Percentiles rank a stretch among this genome's conserved stretches.
These are phyloP conservation scores for Bruchidius siliquastri DNA, from an alignment of 2,888 invertebrate species.

Conservation along the genomic window DNA sequence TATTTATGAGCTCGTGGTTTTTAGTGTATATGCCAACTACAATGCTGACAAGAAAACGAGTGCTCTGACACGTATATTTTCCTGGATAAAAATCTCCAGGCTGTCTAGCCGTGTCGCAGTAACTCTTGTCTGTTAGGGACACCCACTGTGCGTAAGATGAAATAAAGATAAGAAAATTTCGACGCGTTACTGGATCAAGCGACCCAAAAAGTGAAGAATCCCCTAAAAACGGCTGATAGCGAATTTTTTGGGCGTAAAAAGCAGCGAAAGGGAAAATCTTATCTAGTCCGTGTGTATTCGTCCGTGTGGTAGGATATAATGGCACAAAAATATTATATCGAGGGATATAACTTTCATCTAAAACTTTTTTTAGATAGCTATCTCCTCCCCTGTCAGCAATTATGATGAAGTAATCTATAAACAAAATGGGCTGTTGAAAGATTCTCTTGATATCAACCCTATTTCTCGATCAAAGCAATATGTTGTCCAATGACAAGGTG, in stretches of 20 bases:
- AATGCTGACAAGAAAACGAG: neutral
- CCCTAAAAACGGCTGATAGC: neutral
- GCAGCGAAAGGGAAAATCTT: neutral
- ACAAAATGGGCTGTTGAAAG: too few species aligned
- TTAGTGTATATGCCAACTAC: too few species aligned
- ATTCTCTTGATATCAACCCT: too few species aligned
- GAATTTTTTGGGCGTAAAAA: neutral
- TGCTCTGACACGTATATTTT: neutral
- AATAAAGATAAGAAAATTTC: neutral
- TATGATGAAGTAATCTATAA: too few species aligned
- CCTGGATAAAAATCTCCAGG: neutral
- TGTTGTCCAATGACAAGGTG: too few species aligned
- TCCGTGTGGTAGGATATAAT: neutral
- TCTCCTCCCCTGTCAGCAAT: too few species aligned
- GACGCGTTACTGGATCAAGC: neutral
- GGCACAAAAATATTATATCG: neutral
- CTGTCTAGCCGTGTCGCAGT: neutral
- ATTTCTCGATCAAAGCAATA: too few species aligned
- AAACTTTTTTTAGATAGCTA: neutral
- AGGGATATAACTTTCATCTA: neutral
- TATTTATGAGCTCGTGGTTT: too few species aligned
- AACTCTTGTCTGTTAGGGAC: neutral
- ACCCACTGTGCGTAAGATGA: neutral
- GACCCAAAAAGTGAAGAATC: neutral
- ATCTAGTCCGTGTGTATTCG: neutral